These are phyloP conservation scores for Cephus rjabovi DNA, from an alignment of 2,888 invertebrate genomes.

Conservation along the genomic window DNA sequence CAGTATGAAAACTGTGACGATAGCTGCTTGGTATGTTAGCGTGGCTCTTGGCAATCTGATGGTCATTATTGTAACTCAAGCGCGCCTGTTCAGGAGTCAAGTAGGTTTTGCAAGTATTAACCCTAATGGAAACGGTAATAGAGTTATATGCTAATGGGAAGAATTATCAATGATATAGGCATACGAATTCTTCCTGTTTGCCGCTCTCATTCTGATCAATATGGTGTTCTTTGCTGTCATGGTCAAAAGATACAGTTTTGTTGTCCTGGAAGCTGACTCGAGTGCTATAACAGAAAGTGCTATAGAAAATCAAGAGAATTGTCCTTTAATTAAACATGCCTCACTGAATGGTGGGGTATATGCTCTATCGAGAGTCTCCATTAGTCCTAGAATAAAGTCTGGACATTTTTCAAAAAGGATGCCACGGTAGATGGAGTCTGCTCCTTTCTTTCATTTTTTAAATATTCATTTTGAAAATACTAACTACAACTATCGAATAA, in stretches of 20 bases:
- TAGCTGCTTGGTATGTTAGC: conserved; percentile 87
- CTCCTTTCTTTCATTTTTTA: background rate
- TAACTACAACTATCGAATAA: background rate
- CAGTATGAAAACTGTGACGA: conserved; percentile 86
- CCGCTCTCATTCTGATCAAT: conserved; percentile 74
- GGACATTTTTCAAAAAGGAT: background rate
- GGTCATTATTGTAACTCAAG: conserved; percentile 80
- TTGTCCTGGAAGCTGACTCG: conserved; percentile 63
- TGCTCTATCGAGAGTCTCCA: background rate
- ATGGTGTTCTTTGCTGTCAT: conserved; percentile 75
- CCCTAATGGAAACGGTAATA: background rate
- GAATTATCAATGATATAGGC: conserved; percentile 67
- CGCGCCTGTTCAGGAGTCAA: conserved; percentile 74
- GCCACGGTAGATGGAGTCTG: background rate
- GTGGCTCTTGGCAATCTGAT: conserved; percentile 85
- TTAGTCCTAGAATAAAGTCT: background rate
- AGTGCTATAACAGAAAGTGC: conserved; percentile 15
- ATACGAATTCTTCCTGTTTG: conserved; percentile 81
- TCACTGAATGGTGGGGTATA: background rate
- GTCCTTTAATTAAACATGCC: conserved; percentile 7
- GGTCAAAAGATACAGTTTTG: conserved; percentile 69
- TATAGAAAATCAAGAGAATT: conserved; percentile 6
- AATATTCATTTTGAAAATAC: background rate
- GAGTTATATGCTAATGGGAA: background rate
- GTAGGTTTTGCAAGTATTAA: conserved; percentile 59